Evolutionary conservation across 2,797 vertebrate species (phyloP), one percentile per base, ranked within the genome.

Genomic region (Propithecus deckenii): DNA sequence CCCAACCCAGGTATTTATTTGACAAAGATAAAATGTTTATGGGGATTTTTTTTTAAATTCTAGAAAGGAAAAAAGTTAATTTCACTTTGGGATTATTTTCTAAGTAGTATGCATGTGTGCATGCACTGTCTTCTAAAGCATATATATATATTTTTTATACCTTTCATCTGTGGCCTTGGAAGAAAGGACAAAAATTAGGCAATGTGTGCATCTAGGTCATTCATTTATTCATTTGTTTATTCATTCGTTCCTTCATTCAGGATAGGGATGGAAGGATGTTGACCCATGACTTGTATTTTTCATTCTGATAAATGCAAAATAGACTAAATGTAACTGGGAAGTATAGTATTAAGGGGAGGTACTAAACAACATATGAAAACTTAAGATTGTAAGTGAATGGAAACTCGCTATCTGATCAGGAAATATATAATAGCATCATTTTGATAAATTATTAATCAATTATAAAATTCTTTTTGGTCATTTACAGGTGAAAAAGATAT

Each of bases 81-180:
- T 91, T 96, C 30, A 75, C 15, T 71, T 59, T 67, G 18, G 10
- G 63, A 28, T 52, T 91, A 81, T 91, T 96, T 93, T 93, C 74
- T 91, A 74, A 95, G 69, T 67, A 61, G 10, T 69, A 17, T 89
- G 7, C 8, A n/a, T 94, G 86, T 90, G 4, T 57, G 38, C 11
- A 3, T 76, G 2, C n/a, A 17, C 59, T 89, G 22, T 75, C 69
- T 86, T 89, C 46, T 80, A 85, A 84, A 72, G 23, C 28, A 15
- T 89, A 18, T 7, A 6, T 78, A 6, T 71, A 61, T 28, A 4
- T 46, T 79, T 93, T n/a, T 91, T 63, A 35, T 4, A 81, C 23
- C 61, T 94, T 79, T 0, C 35, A 67, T 87, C 14, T 78, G 15
- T 93, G 50, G 35, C 43, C 38, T 55, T 59, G 30, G 22, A 63